These are phyloP conservation scores for Anabacerthia variegaticeps DNA, from an alignment of 2,797 vertebrate species.

Conservation along the genomic window DNA sequence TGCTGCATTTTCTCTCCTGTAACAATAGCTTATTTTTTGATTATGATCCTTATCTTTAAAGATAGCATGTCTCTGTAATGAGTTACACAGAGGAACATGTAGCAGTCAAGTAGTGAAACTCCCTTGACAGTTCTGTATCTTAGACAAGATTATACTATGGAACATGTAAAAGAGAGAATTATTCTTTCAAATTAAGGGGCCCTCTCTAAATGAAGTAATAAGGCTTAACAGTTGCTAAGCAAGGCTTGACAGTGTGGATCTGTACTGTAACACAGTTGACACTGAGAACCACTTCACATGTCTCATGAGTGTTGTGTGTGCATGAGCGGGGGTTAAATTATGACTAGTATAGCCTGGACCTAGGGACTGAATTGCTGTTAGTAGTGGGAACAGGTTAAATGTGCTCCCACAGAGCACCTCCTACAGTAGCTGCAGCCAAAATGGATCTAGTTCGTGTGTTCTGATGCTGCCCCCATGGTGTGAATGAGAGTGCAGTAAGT, in stretches of 20 bases:
- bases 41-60: background rate
- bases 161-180: background rate
- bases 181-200: background rate
- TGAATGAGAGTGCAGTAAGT: background rate
- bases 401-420: background rate
- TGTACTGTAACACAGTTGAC: background rate
- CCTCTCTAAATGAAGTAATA: background rate
- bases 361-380: background rate
- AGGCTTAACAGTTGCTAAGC: background rate
- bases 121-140: background rate
- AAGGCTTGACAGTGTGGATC: background rate
- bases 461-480: background rate
- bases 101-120: background rate
- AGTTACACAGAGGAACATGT: background rate
- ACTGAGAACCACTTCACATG: background rate
- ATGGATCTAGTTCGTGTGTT: background rate
- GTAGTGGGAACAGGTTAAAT: background rate
- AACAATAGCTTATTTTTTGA: background rate
- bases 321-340: rapidly evolving
- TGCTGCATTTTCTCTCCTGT: background rate
- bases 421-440: background rate
- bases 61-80: background rate
- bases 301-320: background rate
- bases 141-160: background rate
- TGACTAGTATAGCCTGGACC: background rate